A percentile compares a stretch with the other conserved stretches of the same genome.
Evolutionary conservation across 2,888 invertebrate genomes (phyloP).

Genomic region (Aphidius colemani): DNA sequence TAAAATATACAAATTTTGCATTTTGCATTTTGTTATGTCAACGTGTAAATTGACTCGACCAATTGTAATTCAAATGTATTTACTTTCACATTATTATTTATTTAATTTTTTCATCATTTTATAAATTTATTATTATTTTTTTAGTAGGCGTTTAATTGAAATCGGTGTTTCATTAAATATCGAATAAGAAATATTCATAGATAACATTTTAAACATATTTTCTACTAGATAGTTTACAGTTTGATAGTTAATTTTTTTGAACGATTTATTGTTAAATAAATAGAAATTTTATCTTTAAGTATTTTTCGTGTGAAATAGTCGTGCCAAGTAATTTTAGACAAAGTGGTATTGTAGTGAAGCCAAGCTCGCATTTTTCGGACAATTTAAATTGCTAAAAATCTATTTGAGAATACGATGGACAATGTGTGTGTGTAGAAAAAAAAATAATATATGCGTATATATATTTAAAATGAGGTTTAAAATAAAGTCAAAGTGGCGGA

Average conservation of each 20-base stretch:
- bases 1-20: constrained; percentile 3
- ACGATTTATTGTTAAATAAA: constrained; percentile 27
- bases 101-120: not conserved
- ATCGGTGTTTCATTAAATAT: not conserved
- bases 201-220: too few species aligned
- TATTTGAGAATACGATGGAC: constrained; percentile 31
- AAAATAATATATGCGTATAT: constrained; percentile 8
- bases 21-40: constrained; percentile 26
- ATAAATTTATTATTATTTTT: not conserved
- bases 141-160: not conserved
- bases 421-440: not conserved
- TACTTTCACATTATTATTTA: not conserved
- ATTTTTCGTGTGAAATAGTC: constrained; percentile 18
- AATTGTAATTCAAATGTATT: not conserved
- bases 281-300: constrained; percentile 18
- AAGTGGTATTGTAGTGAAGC: constrained; percentile 15
- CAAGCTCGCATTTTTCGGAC: constrained; percentile 29
- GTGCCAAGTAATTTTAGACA: constrained; percentile 11
- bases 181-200: not conserved
- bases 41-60: constrained; percentile 25
- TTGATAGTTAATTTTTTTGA: too few species aligned
- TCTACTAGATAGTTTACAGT: too few species aligned
- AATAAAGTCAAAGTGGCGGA: not conserved
- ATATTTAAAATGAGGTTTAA: not conserved
- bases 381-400: constrained; percentile 29